phyloP scores from a whole-genome alignment of 2,113 vertebrate genomes.

The Corythornis vintsioides region DNA sequence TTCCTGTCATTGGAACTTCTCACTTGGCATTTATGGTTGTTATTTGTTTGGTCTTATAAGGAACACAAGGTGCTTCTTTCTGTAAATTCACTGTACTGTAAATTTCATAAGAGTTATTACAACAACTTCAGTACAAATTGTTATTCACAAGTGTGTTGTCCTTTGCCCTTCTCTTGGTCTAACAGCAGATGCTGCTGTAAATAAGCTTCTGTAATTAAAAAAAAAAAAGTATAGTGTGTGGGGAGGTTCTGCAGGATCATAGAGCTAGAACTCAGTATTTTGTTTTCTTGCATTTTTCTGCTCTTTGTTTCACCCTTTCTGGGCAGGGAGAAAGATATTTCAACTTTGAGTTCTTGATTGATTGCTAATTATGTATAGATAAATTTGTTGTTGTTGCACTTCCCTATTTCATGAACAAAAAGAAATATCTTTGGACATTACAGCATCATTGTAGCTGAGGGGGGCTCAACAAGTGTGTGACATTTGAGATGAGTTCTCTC shows the following conservation, averaged over 20 bases:
- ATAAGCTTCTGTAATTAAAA: background rate
- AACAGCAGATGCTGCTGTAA: background rate
- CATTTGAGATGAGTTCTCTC: background rate
- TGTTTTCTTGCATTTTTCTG: background rate
- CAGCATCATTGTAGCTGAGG: background rate
- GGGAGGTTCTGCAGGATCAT: background rate
- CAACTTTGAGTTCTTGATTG: background rate
- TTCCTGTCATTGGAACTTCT: background rate
- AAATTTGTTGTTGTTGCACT: background rate
- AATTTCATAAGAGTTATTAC: background rate
- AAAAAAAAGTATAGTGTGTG: background rate
- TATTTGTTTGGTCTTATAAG: background rate
- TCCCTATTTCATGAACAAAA: background rate
- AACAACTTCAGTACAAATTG: background rate
- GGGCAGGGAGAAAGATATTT: background rate
- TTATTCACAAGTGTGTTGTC: background rate
- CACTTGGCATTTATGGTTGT: background rate
- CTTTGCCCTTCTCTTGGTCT: background rate
- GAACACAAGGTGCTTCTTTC: background rate
- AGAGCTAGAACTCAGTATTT: background rate
- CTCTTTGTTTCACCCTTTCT: rapidly evolving
- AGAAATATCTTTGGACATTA: background rate
- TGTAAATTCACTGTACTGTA: rapidly evolving
- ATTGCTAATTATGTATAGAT: background rate
- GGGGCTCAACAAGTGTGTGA: background rate